Conservation (phyloP, 2,797 vertebrate species). For the Anguilla obscura region DNA sequence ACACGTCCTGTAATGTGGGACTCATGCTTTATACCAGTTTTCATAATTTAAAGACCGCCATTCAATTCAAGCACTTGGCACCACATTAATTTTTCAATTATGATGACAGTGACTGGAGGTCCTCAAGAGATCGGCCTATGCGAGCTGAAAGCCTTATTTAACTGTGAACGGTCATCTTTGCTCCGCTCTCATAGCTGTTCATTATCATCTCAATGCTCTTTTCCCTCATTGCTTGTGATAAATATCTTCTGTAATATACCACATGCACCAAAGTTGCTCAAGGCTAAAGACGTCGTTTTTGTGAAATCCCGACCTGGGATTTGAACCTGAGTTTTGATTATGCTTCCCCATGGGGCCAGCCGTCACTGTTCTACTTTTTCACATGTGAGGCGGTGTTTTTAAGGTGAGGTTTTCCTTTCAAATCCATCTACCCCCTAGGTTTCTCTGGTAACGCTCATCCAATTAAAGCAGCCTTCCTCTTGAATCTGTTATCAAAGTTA, state of each 20-base stretch:
- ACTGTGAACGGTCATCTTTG: neutral
- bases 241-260: neutral
- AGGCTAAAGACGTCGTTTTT: neutral
- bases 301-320: neutral
- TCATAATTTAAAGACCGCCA: neutral
- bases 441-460: neutral
- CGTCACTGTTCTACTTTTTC: neutral
- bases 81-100: neutral
- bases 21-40: neutral
- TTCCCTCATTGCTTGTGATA: neutral
- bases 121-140: neutral
- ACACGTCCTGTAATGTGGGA: neutral
- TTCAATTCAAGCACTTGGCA: neutral
- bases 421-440: neutral
- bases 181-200: neutral
- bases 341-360: neutral
- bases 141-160: neutral
- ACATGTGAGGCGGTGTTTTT: neutral
- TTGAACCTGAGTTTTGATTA: neutral
- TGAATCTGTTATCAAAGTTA: neutral
- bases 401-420: neutral
- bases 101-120: neutral
- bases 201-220: neutral
- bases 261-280: neutral
- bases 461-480: neutral